These are phyloP conservation scores for Zootoca vivipara DNA, from an alignment of 2,113 vertebrate genomes.

Conservation along the genomic window DNA sequence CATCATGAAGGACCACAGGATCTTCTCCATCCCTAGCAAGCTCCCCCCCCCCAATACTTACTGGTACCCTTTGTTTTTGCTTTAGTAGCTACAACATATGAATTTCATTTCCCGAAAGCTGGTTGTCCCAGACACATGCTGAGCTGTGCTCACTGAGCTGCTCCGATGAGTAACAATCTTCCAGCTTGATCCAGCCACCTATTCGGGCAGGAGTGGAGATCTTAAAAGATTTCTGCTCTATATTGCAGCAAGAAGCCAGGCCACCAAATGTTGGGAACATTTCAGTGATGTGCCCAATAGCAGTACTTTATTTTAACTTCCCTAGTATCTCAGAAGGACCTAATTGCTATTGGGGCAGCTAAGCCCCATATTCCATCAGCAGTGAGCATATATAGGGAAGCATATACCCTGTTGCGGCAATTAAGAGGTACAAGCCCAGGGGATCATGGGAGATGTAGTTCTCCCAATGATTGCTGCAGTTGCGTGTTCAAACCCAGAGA, in stretches of 20 bases:
- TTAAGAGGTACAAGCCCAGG: background rate
- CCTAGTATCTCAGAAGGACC: background rate
- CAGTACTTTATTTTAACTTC: background rate
- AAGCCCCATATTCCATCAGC: too few relatives aligned
- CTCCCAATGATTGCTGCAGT: background rate
- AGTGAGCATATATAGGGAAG: too few relatives aligned
- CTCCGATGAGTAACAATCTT: background rate
- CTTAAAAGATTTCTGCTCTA: background rate
- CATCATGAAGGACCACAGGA: too few relatives aligned
- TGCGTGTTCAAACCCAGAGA: too few relatives aligned
- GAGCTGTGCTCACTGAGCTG: background rate
- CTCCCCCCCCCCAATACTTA: background rate
- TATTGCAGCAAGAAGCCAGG: background rate
- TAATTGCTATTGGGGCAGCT: background rate
- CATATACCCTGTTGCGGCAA: background rate
- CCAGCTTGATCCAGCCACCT: background rate
- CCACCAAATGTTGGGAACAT: background rate
- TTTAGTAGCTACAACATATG: background rate
- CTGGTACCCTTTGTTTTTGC: background rate
- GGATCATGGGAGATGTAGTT: background rate
- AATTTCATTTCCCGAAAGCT: background rate
- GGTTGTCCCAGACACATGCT: background rate
- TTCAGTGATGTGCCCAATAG: background rate
- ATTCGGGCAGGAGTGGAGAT: background rate
- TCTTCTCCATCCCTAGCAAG: background rate